Evolutionary conservation across 2,797 vertebrate genomes (phyloP), one percentile per base, ranked within the genome.

Genomic region (Takifugu ocellatus): DNA sequence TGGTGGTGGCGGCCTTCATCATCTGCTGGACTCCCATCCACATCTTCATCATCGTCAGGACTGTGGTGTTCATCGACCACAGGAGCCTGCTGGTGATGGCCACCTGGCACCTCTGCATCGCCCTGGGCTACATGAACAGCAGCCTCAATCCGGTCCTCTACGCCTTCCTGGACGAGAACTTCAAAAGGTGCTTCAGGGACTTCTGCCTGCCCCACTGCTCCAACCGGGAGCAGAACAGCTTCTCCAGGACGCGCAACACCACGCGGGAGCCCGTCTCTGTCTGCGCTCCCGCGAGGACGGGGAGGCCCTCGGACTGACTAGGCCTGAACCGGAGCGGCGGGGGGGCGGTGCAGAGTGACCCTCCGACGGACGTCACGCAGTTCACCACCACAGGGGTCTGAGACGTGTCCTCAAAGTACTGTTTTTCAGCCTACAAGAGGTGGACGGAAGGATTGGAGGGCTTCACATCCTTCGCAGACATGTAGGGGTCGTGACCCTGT

Each of bases 11-110:
- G 0, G 96, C 93, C 76, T 99, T 99, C 85, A 94, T 99, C 75
- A 74, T 98, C 88, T 98, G 96, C 85, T 98, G 96, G 96, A 96
- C 96, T 0, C 96, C 96, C 74, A 98, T 98, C 84, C 97, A 99
- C 84, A 92, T 99, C 88, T 99, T 97, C 36, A 96, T 98, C 87
- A 99, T 98, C 0, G 68, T 98, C 78, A 96, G 89, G 88, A 96
- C 93, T 0, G 84, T 96, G 83, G 94, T 96, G 82, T 84, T 92
- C 61, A 93, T 98, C 2, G 74, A 97, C 75, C 87, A 85, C 68
- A 92, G 87, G 51, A 94, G 95, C 78, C 94, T 93, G 6, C 79
- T 95, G 0, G 93, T 97, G 66, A 75, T 92, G 71, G 94, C 93
- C 63, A 90, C 92, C 85, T 94, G 97, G 92, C 96, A 99, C 52